Evolutionary conservation across 2,888 invertebrate genomes (phyloP).

Genomic region (Diaprepes abbreviatus): DNA sequence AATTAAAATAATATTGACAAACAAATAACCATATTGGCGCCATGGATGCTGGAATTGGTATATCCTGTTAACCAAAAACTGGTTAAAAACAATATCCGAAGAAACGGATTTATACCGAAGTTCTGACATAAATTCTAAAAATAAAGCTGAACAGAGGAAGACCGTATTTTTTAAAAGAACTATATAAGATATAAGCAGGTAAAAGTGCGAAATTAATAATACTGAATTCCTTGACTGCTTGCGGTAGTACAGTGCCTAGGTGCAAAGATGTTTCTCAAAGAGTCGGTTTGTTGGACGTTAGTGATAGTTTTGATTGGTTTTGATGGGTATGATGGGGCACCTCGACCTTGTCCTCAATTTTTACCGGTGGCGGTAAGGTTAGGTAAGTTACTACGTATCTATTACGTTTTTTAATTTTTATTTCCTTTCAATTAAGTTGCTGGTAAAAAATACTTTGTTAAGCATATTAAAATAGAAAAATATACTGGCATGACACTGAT

Average conservation of each 20-base stretch:
- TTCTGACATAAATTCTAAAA: conserved; percentile 49
- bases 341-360: conserved; percentile 44
- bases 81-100: conserved; percentile 5
- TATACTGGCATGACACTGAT: too few relatives aligned
- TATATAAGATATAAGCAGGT: conserved; percentile 45
- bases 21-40: too few relatives aligned
- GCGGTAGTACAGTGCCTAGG: conserved; percentile 11
- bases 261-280: conserved; percentile 16
- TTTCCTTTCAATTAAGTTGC: too few relatives aligned
- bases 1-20: too few relatives aligned
- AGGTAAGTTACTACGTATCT: too few relatives aligned
- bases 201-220: conserved; percentile 21
- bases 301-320: conserved; percentile 9
- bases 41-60: too few relatives aligned
- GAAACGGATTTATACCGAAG: background rate
- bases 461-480: too few relatives aligned
- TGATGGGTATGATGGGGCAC: conserved; percentile 11
- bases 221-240: conserved; percentile 21
- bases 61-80: conserved; percentile 29
- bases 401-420: too few relatives aligned
- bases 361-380: conserved; percentile 40
- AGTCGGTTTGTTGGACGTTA: conserved; percentile 3
- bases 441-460: too few relatives aligned
- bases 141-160: conserved; percentile 41
- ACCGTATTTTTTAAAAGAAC: conserved; percentile 38